Base-by-base conservation (phyloP, 2,888 invertebrate species). In the Acrobasis consociella region DNA sequence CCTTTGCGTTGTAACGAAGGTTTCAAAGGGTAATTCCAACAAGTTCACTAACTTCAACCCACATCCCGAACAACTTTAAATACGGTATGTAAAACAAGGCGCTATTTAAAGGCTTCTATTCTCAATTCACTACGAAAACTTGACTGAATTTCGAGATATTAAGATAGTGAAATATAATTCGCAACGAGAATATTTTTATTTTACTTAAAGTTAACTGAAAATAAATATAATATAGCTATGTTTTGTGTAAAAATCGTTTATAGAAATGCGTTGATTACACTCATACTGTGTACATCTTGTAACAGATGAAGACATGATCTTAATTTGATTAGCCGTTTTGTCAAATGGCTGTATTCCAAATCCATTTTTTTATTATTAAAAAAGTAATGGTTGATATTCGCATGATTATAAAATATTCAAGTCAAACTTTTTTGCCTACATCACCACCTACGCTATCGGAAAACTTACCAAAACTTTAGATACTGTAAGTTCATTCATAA, bases 1-100 rank as follows among this genome's bases (percentile, higher is more conserved):
- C 42, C 56, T 42, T 42, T 56, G 13, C 56, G 42, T 2, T 42
- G 42, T 56, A 56, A 56, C 56, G 56, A 56, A 56, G 56, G 56
- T 56, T 56, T 56, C 56, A 56, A 56, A 56, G 56, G 42, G 56
- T 56, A 56, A 56, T 42, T 38, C n/a, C 22, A 56, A 56, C 56
- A 56, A 56, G 56, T 56, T 56, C 42, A 17, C 17, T 42, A 56
- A 56, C 42, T 56, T 56, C 22, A 38, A 56, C 56, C 56, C 56
- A 56, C 42, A 56, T 56, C 42, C 56, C 56, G 56, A 46, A 46
- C 56, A 56, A 56, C 17, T 56, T 56, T 46, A 56, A 56, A 56
- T 56, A 17, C 42, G 56, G 42, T 56, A 56, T 56, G 56, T 56
- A 56, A 56, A 56, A 56, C 56, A 56, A 56, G 56, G 11, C 16